Evolutionary conservation across 2,113 vertebrate species (phyloP).

Genomic region (Pseudorhombus dupliciocellatus): DNA sequence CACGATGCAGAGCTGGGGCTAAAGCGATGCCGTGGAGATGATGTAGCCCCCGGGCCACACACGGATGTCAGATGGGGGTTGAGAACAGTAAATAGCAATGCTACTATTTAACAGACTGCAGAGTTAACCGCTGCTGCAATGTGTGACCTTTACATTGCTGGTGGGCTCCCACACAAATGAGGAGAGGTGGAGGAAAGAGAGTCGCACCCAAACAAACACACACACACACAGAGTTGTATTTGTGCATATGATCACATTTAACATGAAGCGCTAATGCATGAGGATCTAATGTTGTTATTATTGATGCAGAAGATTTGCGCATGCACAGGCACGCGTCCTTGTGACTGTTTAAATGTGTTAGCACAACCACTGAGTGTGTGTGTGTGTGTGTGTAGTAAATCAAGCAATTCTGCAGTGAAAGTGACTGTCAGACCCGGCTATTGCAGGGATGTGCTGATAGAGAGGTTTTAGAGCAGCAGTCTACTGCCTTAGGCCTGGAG

Average conservation of each 20-base stretch:
- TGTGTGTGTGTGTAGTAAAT: conserved; percentile 59
- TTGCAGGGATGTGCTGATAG: conserved; percentile 78
- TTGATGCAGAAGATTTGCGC: conserved; percentile 49
- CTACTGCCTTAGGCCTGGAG: conserved; percentile 68
- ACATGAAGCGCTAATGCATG: conserved; percentile 30
- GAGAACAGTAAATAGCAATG: conserved; percentile 67
- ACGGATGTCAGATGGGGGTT: conserved; percentile 35
- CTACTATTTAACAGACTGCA: conserved; percentile 67
- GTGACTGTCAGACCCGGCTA: conserved; percentile 70
- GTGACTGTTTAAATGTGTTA: conserved; percentile 35
- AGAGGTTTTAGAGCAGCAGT: conserved; percentile 76
- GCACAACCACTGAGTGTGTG: conserved; percentile 5
- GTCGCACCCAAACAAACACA: conserved; percentile 20
- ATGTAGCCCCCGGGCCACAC: conserved; percentile 55
- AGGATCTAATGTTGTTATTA: conserved; percentile 53
- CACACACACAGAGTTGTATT: conserved; percentile 7
- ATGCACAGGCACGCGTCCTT: conserved; percentile 12
- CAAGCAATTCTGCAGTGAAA: conserved; percentile 67
- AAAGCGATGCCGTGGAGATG: conserved; percentile 46
- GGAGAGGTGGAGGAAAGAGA: conserved; percentile 32
- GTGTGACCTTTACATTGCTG: conserved; percentile 72
- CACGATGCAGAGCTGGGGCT: conserved; percentile 28
- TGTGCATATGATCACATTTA: conserved; percentile 38
- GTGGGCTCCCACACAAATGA: conserved; percentile 63
- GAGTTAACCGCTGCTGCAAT: conserved; percentile 62